Conservation (phyloP, 1,140 invertebrate genomes). For the Hormaphis cornu region DNA sequence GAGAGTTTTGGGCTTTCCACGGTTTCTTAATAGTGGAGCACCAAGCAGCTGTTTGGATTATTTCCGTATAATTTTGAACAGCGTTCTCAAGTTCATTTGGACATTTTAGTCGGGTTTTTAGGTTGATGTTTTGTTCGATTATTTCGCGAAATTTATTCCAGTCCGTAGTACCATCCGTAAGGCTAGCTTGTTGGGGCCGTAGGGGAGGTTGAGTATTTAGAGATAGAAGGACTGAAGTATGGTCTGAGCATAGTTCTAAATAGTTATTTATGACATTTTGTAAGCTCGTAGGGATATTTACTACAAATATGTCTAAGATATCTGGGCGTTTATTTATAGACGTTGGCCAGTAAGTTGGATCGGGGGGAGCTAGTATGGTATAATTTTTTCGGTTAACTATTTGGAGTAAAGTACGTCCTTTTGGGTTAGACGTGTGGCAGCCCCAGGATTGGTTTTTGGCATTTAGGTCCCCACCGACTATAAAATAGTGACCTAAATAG, state of each 20-base stretch:
- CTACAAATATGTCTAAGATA: conserved; percentile 7
- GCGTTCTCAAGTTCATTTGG: conserved; percentile 4
- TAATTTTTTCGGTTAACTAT: background rate
- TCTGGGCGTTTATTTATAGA: background rate
- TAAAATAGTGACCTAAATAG: background rate
- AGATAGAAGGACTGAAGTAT: background rate
- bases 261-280: background rate
- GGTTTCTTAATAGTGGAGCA: background rate
- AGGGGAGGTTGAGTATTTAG: background rate
- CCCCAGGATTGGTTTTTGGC: conserved; percentile 16
- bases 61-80: background rate
- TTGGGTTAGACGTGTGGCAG: background rate
- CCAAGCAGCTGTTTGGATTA: conserved; percentile 6
- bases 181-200: background rate
- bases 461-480: conserved; percentile 17
- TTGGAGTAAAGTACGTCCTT: background rate
- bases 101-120: conserved; percentile 5
- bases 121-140: background rate
- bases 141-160: background rate
- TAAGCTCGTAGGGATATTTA: background rate
- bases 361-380: background rate
- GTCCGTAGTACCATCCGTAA: background rate
- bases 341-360: conserved; percentile 14
- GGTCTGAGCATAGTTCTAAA: background rate
- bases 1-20: background rate